Conservation (phyloP, 2,797 vertebrate genomes). For the Lemur catta region DNA sequence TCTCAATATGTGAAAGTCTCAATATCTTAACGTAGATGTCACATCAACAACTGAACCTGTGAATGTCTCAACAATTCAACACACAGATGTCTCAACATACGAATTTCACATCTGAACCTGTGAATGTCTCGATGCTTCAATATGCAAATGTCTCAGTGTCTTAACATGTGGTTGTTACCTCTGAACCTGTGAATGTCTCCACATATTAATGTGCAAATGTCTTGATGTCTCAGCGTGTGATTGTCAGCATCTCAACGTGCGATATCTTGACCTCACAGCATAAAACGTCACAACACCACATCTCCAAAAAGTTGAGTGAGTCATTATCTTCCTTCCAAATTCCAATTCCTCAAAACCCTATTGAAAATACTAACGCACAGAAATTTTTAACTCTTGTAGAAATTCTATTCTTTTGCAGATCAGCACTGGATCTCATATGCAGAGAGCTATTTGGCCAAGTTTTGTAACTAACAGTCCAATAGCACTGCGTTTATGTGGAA, state of each 20-base stretch:
- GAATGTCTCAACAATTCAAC: background rate
- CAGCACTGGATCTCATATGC: background rate
- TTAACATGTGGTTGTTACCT: background rate
- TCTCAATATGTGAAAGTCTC: background rate
- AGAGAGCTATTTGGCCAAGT: background rate
- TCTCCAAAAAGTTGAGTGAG: background rate
- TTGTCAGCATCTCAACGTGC: background rate
- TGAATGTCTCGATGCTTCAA: background rate
- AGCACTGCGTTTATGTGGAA: slow-evolving; percentile 17
- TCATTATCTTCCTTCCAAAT: background rate
- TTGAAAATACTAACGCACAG: background rate
- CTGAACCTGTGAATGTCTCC: background rate
- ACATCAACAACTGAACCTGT: background rate
- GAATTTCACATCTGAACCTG: background rate
- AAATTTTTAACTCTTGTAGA: background rate
- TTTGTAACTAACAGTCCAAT: background rate
- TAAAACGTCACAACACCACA: background rate
- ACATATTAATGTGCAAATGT: background rate
- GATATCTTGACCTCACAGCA: background rate
- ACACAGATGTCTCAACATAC: background rate
- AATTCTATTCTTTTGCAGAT: background rate
- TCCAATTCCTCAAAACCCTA: background rate
- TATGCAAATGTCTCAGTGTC: background rate
- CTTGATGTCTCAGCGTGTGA: background rate
- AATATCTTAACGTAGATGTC: background rate